Base-by-base conservation (phyloP, 2,797 vertebrate species). In the Xiphorhynchus erythropygius region DNA sequence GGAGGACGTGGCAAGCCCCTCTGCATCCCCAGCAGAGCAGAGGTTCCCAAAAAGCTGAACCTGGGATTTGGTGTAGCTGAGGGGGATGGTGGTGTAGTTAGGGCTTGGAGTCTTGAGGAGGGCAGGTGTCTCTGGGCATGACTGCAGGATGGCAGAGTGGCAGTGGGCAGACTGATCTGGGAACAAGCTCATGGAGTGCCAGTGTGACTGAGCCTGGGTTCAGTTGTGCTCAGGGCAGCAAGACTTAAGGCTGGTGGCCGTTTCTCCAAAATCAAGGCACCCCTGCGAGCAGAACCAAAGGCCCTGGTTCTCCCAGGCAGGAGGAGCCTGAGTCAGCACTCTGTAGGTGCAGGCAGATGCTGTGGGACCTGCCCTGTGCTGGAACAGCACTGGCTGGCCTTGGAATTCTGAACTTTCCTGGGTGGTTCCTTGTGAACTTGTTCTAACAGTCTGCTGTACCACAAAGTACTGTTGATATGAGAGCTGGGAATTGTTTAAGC, bases 151-250 rank as follows among this genome's bases (percentile, higher is more conserved):
- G 41, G 37, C 44, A 44, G 69, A 13, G 35, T 1, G 0, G 69
- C 64, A 47, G 44, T 2, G 2, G 46, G 4, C 19, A 7, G 25
- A 12, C 32, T n/a, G 50, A 6, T 24, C 15, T 35, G 55, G 71
- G 35, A 79, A 3, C 4, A 10, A n/a, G 19, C 57, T 44, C 13
- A 11, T 27, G 4, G 41, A 11, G 10, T 0, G 21, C 16, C 50
- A 56, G 5, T 7, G 5, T 30, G 47, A 2, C 53, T 17, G 37
- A 57, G 52, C 28, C 35, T 33, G 37, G 75, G 13, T 33, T 62
- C 33, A 13, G 2, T 8, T 5, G 0, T 1, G 1, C 33, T n/a
- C 27, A 5, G n/a, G 60, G 42, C 75, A 57, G 5, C 21, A 7
- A 11, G 41, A 46, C 50, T 65, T 30, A 13, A 14, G 42, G 22